These are phyloP conservation scores for Thaumetopoea pityocampa DNA, from an alignment of 1,140 invertebrate genomes.

Conservation along the genomic window DNA sequence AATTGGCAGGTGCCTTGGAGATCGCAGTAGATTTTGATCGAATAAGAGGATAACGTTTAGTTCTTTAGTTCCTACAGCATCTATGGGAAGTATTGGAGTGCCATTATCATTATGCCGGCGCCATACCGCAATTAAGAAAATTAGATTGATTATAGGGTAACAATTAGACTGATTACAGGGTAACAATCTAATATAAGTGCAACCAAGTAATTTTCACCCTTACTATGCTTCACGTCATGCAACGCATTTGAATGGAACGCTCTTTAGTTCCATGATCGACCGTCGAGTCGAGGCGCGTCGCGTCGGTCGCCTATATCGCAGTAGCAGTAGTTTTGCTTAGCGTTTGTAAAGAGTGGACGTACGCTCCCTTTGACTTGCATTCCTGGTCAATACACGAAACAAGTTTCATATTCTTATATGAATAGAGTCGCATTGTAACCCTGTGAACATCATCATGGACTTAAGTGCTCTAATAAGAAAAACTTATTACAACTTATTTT, in stretches of 20 bases:
- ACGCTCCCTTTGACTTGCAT: slow-evolving; percentile 20
- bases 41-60: too few relatives aligned
- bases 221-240: slow-evolving; percentile 23
- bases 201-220: slow-evolving; percentile 48
- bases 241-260: slow-evolving; percentile 28
- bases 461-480: slow-evolving; percentile 28
- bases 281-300: slow-evolving; percentile 43
- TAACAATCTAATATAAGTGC: too few relatives aligned
- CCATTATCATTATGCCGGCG: too few relatives aligned
- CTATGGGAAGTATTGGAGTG: too few relatives aligned
- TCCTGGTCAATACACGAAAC: slow-evolving; percentile 45
- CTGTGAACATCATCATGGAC: slow-evolving; percentile 39
- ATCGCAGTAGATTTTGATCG: too few relatives aligned
- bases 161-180: too few relatives aligned
- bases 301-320: slow-evolving; percentile 46
- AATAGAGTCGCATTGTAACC: slow-evolving; percentile 22
- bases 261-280: slow-evolving; percentile 46
- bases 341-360: slow-evolving; percentile 46
- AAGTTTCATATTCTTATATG: slow-evolving; percentile 44
- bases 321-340: slow-evolving; percentile 40
- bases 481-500: slow-evolving; percentile 32
- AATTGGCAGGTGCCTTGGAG: too few relatives aligned
- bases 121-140: too few relatives aligned
- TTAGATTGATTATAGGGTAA: too few relatives aligned
- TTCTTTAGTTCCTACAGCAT: too few relatives aligned